These are phyloP conservation scores for Macroglossus sobrinus DNA, from an alignment of 2,113 vertebrate genomes.

Conservation along the genomic window DNA sequence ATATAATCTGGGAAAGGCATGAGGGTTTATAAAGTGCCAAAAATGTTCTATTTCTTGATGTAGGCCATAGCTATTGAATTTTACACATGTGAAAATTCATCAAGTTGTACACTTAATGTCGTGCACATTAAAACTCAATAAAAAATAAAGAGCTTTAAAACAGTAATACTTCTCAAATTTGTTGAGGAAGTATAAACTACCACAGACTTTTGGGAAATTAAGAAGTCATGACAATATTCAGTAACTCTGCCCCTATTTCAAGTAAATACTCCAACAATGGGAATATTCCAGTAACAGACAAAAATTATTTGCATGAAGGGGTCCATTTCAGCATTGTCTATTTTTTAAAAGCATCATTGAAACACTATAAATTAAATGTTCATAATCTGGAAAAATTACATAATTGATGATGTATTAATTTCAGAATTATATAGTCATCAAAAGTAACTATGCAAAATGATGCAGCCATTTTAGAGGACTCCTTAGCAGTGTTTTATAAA, in stretches of 20 bases:
- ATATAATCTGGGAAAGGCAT: background rate
- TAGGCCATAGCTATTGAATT: background rate
- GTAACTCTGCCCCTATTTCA: background rate
- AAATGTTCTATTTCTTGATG: background rate
- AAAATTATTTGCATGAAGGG: background rate
- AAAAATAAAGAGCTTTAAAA: background rate
- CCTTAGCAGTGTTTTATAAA: background rate
- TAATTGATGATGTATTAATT: background rate
- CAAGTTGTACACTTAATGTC: background rate
- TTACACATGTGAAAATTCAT: background rate
- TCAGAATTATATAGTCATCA: background rate
- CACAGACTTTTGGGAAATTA: background rate
- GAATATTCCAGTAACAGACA: background rate
- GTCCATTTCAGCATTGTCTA: background rate
- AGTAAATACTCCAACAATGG: background rate
- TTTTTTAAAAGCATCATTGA: background rate
- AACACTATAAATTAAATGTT: background rate
- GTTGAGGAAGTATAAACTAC: background rate
- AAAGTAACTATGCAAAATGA: background rate
- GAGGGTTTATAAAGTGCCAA: background rate
- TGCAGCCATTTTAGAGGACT: background rate
- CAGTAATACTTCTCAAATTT: slow-evolving; percentile 2
- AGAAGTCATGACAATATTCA: background rate
- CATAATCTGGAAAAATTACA: background rate
- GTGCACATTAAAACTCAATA: background rate